These are phyloP conservation scores for Pachycephala philippinensis DNA, from an alignment of 2,113 vertebrate genomes.

Conservation along the genomic window DNA sequence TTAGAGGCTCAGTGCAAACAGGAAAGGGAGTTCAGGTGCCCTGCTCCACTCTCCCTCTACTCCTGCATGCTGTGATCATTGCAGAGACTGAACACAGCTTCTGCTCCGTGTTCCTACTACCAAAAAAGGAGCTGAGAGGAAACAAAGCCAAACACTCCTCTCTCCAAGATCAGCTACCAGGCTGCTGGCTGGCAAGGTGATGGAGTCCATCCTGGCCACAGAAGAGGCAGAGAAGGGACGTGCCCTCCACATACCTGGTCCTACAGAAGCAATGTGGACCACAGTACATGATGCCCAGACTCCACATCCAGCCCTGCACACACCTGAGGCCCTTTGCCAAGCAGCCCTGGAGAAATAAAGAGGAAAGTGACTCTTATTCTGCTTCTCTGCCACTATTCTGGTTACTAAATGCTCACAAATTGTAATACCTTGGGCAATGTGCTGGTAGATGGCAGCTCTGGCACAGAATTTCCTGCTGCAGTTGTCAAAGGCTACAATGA, in stretches of 20 bases:
- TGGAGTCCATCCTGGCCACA: neutral
- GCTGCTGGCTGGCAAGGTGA: neutral
- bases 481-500: neutral
- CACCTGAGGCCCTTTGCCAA: neutral
- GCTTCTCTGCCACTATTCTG: neutral
- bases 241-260: neutral
- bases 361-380: neutral
- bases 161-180: neutral
- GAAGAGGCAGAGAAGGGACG: rapidly evolving
- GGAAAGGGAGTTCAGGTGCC: neutral
- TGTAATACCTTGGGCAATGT: neutral
- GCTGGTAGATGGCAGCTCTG: neutral
- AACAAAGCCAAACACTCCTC: neutral
- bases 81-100: neutral
- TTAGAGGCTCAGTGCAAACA: neutral
- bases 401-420: neutral
- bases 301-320: neutral
- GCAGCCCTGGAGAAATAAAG: neutral
- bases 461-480: neutral
- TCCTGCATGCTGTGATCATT: rapidly evolving
- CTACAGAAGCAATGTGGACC: neutral
- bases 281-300: rapidly evolving
- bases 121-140: neutral
- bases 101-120: neutral
- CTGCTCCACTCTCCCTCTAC: neutral